phyloP scores from a whole-genome alignment of 2,888 invertebrate genomes.

The Podabrus alpinus region DNA sequence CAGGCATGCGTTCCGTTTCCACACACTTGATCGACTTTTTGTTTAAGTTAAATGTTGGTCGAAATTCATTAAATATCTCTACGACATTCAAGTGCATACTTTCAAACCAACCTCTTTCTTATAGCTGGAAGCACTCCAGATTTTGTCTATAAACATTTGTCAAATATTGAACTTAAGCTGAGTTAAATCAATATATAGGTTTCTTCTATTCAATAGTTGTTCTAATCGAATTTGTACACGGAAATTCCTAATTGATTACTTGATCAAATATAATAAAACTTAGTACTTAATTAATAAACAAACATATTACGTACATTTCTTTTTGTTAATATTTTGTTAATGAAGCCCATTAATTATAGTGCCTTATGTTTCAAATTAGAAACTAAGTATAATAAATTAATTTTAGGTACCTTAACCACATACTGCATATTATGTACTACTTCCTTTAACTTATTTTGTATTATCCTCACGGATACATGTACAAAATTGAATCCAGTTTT shows the following conservation, averaged over 20 bases:
- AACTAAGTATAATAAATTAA: neutral
- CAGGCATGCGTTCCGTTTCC: conserved; percentile 8
- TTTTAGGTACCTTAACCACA: neutral
- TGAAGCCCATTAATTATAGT: neutral
- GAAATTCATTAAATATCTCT: neutral
- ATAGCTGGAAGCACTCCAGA: conserved; percentile 10
- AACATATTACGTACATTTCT: neutral
- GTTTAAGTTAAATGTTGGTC: conserved; percentile 18
- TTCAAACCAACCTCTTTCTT: neutral
- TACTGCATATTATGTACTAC: neutral
- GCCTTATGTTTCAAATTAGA: neutral
- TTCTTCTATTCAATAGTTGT: conserved; percentile 10
- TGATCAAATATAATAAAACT: neutral
- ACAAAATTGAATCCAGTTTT: neutral
- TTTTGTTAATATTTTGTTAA: neutral
- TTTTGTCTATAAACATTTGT: conserved; percentile 10
- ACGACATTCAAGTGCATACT: conserved; percentile 3
- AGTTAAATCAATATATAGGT: conserved; percentile 9
- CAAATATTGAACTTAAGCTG: conserved; percentile 15
- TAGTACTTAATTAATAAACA: neutral
- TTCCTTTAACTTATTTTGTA: neutral
- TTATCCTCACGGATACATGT: neutral
- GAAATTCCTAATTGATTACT: neutral
- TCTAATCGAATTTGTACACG: conserved; percentile 11
- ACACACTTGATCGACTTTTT: conserved; percentile 16